Evolutionary conservation across 2,888 invertebrate genomes (phyloP).

Genomic region (Meloe dianella): DNA sequence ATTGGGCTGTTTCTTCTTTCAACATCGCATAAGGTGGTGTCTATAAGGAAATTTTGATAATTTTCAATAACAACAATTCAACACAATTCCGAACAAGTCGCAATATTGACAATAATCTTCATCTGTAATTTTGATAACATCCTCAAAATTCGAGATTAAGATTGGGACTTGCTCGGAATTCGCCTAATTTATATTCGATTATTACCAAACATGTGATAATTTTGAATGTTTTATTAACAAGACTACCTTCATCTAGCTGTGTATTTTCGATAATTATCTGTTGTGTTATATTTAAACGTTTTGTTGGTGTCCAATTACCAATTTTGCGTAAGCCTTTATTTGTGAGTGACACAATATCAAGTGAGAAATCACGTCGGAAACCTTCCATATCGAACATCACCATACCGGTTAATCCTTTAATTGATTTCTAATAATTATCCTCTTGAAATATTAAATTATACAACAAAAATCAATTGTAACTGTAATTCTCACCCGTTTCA

Average conservation of each 20-base stretch:
- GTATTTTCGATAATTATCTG: slow-evolving; percentile 16
- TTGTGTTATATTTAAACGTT: slow-evolving; percentile 28
- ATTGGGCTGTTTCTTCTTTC: slow-evolving; percentile 69
- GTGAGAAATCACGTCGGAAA: slow-evolving; percentile 70
- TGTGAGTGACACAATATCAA: slow-evolving; percentile 72
- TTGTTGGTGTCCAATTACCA: slow-evolving; percentile 69
- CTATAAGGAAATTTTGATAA: slow-evolving; percentile 51
- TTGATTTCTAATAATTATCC: slow-evolving; percentile 63
- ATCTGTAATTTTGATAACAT: neutral
- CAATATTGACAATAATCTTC: neutral
- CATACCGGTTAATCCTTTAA: slow-evolving; percentile 75
- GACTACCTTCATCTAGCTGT: slow-evolving; percentile 64
- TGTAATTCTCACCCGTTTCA: slow-evolving; percentile 71
- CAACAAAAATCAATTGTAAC: neutral
- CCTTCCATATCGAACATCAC: slow-evolving; percentile 83
- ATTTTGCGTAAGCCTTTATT: slow-evolving; percentile 69
- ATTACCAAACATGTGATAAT: slow-evolving; percentile 76
- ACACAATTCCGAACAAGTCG: neutral
- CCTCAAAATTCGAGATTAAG: neutral
- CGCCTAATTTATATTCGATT: neutral
- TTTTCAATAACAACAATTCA: neutral
- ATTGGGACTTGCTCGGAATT: too few species aligned
- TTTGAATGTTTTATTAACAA: slow-evolving; percentile 74
- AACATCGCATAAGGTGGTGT: slow-evolving; percentile 89
- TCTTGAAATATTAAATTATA: slow-evolving; percentile 8